Evolutionary conservation across 2,888 invertebrate genomes (phyloP), one percentile per base, ranked within the genome.

Genomic region (Xanthia icteritia): DNA sequence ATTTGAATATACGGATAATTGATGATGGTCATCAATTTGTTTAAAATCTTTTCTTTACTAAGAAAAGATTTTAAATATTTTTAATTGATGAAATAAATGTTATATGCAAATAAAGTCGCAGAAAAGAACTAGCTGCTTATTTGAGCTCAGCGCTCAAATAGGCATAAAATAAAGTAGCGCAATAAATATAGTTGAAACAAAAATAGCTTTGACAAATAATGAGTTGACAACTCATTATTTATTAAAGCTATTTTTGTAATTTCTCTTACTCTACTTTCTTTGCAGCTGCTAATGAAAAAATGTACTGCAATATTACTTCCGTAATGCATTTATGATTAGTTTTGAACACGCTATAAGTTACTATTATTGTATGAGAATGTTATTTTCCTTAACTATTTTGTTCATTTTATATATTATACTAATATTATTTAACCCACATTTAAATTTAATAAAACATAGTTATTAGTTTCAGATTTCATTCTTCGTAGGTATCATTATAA

Each of bases 401-500:
- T 63, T 42, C 17, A 48, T 69, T n/a, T 56, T 8, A 63, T 63
- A 58, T 42, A 15, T 17, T 31, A 23, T 72, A 5, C 11, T 4
- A 58, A 1, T 42, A 5, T 36, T 9, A 60, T 65, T 65, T 27
- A 31, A 61, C 20, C 65, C 15, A 45, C 36, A 64, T 58, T 79
- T 63, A 72, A 81, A 56, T 13, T 11, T 31, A 56, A 69, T 65
- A n/a, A 67, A 61, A 67, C 17, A 17, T 60, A 48, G 45, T 63
- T 60, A 65, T 65, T 73, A 56, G 81, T 84, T 71, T 81, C 58
- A 31, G 15, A 79, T 80, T 80, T 65, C 80, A 64, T 64, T 80
- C 45, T 73, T 64, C 54, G 54, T 80, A 63, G 73, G 31, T 56
- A 64, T 48, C 6, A 54, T 60, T 5, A 65, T 80, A 70, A 82